phyloP scores from a whole-genome alignment of 2,888 invertebrate species.

The Hirtodrosophila histrioides region DNA sequence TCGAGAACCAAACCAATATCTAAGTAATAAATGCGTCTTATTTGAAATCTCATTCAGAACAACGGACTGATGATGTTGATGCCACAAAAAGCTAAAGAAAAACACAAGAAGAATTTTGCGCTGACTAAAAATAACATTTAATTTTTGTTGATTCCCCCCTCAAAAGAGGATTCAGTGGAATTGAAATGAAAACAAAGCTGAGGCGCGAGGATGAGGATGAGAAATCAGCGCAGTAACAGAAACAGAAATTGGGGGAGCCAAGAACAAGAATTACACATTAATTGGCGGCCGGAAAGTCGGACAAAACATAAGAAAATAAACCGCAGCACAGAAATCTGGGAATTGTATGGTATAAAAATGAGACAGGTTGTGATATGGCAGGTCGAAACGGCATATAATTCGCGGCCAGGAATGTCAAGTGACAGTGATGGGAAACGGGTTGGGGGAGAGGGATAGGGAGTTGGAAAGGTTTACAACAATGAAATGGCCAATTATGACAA shows the following conservation, averaged over 20 bases:
- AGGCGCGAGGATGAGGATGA: conserved; percentile 41
- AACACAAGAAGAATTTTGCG: conserved; percentile 41
- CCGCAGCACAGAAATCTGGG: conserved; percentile 48
- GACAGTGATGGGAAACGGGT: conserved; percentile 17
- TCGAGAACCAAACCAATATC: no score
- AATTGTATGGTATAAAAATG: conserved; percentile 25
- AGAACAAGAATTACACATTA: conserved; percentile 32
- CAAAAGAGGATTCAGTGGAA: conserved; percentile 53
- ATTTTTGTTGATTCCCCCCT: conserved; percentile 30
- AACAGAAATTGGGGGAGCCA: conserved; percentile 36
- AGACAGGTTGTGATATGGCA: conserved; percentile 29
- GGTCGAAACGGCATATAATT: conserved; percentile 47
- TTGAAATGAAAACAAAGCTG: conserved; percentile 54
- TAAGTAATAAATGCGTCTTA: no score
- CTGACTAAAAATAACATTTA: conserved; percentile 64
- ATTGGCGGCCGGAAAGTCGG: conserved; percentile 40
- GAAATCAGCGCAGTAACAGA: conserved; percentile 30
- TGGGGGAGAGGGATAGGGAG: conserved; percentile 3
- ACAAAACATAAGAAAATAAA: conserved; percentile 15
- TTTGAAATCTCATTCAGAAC: not conserved
- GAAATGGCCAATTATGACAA: conserved; percentile 72
- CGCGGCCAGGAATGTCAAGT: conserved; percentile 33
- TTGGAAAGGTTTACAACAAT: conserved; percentile 30
- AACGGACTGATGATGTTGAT: conserved; percentile 14
- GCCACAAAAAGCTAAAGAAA: conserved; percentile 8